These are phyloP conservation scores for Neoaliturus tenellus DNA, from an alignment of 2,888 invertebrate species.

Conservation along the genomic window DNA sequence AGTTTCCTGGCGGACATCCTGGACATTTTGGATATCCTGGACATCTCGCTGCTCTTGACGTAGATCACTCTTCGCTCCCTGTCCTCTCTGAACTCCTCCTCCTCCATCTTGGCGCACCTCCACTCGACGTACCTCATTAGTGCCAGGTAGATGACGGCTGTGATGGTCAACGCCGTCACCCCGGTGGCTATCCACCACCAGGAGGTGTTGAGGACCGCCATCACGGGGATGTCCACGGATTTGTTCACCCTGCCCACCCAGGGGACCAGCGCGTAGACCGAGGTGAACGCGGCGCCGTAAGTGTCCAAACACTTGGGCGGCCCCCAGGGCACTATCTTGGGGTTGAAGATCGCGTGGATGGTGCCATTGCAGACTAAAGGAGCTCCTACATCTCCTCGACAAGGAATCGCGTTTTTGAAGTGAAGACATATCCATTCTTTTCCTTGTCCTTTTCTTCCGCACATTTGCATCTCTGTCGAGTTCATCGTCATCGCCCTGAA, in stretches of 20 bases:
- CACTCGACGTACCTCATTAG: neutral
- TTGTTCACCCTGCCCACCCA: neutral
- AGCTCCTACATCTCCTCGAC: neutral
- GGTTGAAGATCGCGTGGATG: constrained; percentile 4
- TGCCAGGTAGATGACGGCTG: neutral
- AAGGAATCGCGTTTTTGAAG: neutral
- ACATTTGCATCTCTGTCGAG: neutral
- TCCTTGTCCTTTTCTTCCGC: neutral
- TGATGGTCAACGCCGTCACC: neutral
- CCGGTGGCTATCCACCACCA: neutral
- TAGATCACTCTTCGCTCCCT: neutral
- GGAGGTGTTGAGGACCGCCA: neutral
- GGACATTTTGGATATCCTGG: neutral
- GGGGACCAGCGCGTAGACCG: neutral
- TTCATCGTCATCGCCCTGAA: neutral
- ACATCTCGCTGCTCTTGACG: neutral
- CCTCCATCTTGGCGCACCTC: neutral
- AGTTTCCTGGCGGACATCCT: neutral
- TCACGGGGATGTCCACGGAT: neutral
- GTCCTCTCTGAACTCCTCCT: neutral
- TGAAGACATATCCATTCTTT: neutral
- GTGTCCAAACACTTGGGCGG: neutral
- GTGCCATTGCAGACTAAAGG: neutral
- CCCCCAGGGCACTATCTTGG: neutral
- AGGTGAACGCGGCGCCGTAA: constrained; percentile 7